Base-by-base conservation (phyloP, 2,797 vertebrate species). In the Scyliorhinus canicula region DNA sequence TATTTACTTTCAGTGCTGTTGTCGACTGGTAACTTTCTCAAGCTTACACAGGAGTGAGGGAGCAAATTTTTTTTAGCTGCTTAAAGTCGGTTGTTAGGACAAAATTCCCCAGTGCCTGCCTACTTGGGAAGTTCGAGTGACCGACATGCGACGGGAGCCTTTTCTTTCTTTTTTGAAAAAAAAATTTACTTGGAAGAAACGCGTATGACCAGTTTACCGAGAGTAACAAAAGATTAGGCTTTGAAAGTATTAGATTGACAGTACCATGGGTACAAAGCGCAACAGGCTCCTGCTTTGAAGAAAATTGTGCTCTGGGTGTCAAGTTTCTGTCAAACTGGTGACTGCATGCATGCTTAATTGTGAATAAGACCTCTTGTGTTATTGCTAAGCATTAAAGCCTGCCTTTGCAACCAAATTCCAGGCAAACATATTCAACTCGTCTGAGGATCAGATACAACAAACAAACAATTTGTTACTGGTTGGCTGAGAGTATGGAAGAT, bases 201-300 rank as follows among this genome's bases (percentile, higher is more conserved):
- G 96, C 95, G 95, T 96, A 97, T 96, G 96, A 96, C 97, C 97
- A 97, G 96, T 96, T 96, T 93, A 95, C 97, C 97, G 96, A 96
- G 96, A 96, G 95, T 96, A 96, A 97, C 96, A 96, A 95, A 96
- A 96, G 96, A 97, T 96, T 96, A 96, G 96, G 96, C 96, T 97
- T 97, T 97, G 96, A 97, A 97, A 96, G 96, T 96, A 96, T 63
- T 90, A 97, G 97, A 97, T 96, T 98, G 97, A 97, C 97, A 97
- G 97, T 97, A 96, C 97, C 97, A 97, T 97, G 97, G 97, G 96
- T 96, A 97, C 97, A 97, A 96, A 96, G 97, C 97, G 97, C 97
- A 97, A 97, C 97, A 97, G 97, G 97, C 97, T 96, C 96, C 96
- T 96, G 97, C 97, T 97, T 97, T 98, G 97, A 97, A 97, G 97